phyloP scores from a whole-genome alignment of 2,113 vertebrate genomes.

The Aythya baeri region DNA sequence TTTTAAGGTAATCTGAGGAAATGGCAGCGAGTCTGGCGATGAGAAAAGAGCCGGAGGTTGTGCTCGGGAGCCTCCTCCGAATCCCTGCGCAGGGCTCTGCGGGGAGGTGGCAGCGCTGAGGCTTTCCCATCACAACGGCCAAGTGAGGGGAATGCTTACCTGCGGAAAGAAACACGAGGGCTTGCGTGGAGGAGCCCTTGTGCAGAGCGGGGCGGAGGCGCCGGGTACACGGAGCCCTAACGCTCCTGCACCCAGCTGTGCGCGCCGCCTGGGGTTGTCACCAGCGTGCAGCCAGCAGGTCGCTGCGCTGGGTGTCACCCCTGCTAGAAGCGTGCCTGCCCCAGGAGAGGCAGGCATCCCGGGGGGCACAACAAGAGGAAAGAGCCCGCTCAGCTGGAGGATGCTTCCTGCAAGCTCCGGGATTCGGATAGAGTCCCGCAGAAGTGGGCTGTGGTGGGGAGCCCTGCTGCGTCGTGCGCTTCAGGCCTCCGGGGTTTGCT shows the following conservation, averaged over 20 bases:
- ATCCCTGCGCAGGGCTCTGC: neutral
- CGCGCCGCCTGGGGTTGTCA: fast-evolving
- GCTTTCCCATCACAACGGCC: neutral
- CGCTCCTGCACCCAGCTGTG: fast-evolving
- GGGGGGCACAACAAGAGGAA: neutral
- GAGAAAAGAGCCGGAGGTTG: neutral
- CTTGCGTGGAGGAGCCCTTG: no score
- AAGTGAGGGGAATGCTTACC: neutral
- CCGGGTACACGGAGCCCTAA: neutral
- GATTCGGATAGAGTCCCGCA: fast-evolving
- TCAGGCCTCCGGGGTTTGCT: neutral
- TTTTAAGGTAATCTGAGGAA: neutral
- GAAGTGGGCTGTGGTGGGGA: neutral
- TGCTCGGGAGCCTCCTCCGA: neutral
- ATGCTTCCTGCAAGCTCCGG: neutral
- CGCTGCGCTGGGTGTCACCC: neutral
- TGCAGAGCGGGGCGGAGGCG: neutral
- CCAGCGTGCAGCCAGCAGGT: neutral
- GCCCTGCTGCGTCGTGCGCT: neutral
- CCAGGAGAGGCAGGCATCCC: neutral
- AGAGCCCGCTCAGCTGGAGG: neutral
- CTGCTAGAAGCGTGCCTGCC: neutral
- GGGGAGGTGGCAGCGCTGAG: fast-evolving
- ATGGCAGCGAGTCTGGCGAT: neutral
- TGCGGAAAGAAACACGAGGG: neutral